Percentiles rank a stretch among this genome's conserved stretches.
Evolutionary conservation across 2,888 invertebrate genomes (phyloP).

Genomic region (Cephus runcator): DNA sequence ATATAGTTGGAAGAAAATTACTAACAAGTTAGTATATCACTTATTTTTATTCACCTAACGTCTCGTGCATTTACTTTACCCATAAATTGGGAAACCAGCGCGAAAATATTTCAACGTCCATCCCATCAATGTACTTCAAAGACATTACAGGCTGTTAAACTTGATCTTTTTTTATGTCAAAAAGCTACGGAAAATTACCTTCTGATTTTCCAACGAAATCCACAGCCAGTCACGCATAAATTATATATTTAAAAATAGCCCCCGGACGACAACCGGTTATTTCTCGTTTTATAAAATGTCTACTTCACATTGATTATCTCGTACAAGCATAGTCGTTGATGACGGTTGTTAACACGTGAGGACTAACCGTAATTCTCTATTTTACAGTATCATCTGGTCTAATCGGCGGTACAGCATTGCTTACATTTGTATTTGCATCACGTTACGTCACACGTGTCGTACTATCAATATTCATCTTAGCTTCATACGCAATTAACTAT

Average conservation of each 20-base stretch:
- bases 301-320: neutral
- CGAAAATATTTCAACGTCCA: neutral
- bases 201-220: neutral
- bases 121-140: neutral
- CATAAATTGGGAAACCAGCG: neutral
- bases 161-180: neutral
- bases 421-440: conserved; percentile 30
- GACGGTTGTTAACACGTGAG: neutral
- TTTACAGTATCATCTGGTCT: conserved; percentile 39
- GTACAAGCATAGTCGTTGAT: neutral
- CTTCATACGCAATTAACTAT: conserved; percentile 38
- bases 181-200: neutral
- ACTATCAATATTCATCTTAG: conserved; percentile 35
- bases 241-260: neutral
- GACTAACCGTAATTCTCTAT: neutral
- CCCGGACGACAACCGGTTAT: neutral
- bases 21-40: conserved; percentile 6
- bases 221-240: neutral
- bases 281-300: neutral
- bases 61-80: neutral
- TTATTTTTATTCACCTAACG: neutral
- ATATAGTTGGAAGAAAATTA: conserved; percentile 37
- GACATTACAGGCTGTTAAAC: neutral
- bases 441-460: conserved; percentile 20
- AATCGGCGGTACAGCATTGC: conserved; percentile 33